Evolutionary conservation across 2,888 invertebrate species (phyloP).

Genomic region (Pheosia gnoma): DNA sequence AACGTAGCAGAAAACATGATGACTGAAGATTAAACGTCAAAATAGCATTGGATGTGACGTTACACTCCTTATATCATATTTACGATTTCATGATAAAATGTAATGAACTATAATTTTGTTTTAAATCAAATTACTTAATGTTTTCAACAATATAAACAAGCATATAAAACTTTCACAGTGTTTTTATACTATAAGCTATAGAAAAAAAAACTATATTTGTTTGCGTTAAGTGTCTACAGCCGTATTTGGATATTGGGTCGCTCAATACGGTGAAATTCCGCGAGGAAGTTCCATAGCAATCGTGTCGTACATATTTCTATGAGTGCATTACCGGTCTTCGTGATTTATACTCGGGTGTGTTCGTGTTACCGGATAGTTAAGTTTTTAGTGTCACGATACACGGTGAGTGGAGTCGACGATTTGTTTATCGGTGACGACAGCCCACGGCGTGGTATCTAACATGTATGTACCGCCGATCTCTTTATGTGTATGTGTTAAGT

Average conservation of each 20-base stretch:
- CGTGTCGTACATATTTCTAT: constrained; percentile 76
- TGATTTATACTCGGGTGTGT: constrained; percentile 78
- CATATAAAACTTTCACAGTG: too few species aligned
- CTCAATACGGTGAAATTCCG: constrained; percentile 48
- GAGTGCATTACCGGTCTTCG: constrained; percentile 69
- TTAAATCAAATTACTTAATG: too few species aligned
- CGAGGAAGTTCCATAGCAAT: constrained; percentile 64
- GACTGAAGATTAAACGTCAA: too few species aligned
- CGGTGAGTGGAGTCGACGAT: constrained; percentile 70
- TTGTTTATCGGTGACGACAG: constrained; percentile 81
- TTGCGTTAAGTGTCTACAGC: too few species aligned
- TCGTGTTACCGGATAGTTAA: constrained; percentile 80
- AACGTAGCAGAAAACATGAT: too few species aligned
- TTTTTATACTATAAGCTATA: too few species aligned
- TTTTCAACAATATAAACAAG: too few species aligned
- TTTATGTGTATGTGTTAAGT: constrained; percentile 78
- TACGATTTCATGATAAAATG: too few species aligned
- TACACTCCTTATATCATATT: too few species aligned
- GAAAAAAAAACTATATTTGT: too few species aligned
- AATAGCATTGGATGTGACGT: too few species aligned
- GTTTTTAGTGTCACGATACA: constrained; percentile 78
- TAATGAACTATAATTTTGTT: too few species aligned
- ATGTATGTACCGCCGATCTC: constrained; percentile 71
- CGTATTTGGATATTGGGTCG: constrained; percentile 45
- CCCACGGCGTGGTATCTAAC: constrained; percentile 69